Percentiles rank a stretch among this genome's conserved stretches.
These are phyloP conservation scores for Plodia interpunctella DNA, from an alignment of 1,140 invertebrate genomes.

Conservation along the genomic window DNA sequence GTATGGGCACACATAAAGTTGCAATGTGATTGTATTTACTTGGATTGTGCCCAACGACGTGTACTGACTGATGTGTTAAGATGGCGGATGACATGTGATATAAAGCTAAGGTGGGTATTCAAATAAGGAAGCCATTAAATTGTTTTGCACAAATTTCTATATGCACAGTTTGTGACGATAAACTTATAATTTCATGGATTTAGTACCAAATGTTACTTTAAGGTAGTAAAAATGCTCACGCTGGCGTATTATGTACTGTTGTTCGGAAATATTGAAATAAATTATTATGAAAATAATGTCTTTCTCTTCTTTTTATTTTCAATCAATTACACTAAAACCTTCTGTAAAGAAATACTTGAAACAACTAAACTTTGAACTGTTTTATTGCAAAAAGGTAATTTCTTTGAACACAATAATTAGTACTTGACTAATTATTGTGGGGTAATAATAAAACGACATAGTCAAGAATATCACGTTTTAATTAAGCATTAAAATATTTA, in stretches of 20 bases:
- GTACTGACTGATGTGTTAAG: slow-evolving; percentile 56
- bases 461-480: no score
- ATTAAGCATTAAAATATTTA: no score
- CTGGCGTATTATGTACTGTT: slow-evolving; percentile 5
- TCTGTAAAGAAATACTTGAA: no score
- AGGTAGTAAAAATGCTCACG: not conserved
- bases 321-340: no score
- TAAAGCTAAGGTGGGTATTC: slow-evolving; percentile 31
- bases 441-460: no score
- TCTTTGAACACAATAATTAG: no score
- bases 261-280: not conserved
- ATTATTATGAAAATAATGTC: no score
- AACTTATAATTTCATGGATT: not conserved
- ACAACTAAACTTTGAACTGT: no score
- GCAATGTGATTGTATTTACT: slow-evolving; percentile 10
- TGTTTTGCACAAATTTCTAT: not conserved
- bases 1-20: slow-evolving; percentile 19
- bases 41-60: slow-evolving; percentile 40
- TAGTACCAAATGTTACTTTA: not conserved
- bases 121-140: slow-evolving; percentile 12
- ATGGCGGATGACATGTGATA: slow-evolving; percentile 49
- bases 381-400: no score
- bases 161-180: not conserved
- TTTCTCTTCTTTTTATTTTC: no score
- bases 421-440: no score